Conservation (phyloP, 2,797 vertebrate species). For the Cirrhinus molitorella region DNA sequence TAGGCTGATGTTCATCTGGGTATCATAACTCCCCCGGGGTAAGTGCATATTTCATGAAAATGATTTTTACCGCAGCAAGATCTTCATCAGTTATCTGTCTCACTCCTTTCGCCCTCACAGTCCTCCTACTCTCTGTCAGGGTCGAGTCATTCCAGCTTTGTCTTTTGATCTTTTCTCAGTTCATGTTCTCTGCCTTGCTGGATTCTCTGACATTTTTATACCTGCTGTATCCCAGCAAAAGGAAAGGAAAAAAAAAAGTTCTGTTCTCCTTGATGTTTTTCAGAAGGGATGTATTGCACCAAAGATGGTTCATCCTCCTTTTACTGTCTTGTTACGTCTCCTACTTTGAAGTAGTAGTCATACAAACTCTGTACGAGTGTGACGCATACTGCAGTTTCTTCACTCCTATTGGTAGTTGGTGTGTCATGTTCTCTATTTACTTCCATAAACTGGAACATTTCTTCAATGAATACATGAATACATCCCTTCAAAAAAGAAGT, state of each 20-base stretch:
- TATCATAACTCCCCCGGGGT: not conserved
- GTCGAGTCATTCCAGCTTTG: not conserved
- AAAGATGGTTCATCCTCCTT: not conserved
- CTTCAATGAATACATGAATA: not conserved
- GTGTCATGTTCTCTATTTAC: not conserved
- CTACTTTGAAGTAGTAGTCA: not conserved
- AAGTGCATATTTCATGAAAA: constrained; percentile 17
- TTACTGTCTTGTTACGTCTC: not conserved
- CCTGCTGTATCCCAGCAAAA: not conserved
- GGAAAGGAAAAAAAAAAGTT: not conserved
- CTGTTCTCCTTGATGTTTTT: not conserved
- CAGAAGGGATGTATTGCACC: not conserved
- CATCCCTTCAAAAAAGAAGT: not conserved
- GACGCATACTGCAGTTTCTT: not conserved
- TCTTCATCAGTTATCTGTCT: not conserved
- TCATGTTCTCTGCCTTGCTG: not conserved
- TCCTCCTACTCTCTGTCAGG: not conserved
- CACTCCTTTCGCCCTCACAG: not conserved
- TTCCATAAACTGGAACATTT: not conserved
- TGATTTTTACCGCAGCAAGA: not conserved
- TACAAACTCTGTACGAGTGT: not conserved
- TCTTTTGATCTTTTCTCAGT: constrained; percentile 35
- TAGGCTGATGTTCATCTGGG: not conserved
- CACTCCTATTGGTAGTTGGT: not conserved
- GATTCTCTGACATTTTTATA: not conserved